Percentiles rank a stretch among this genome's conserved stretches.
Conservation (phyloP, 1,140 invertebrate genomes). For the Metopolophium dirhodum region DNA sequence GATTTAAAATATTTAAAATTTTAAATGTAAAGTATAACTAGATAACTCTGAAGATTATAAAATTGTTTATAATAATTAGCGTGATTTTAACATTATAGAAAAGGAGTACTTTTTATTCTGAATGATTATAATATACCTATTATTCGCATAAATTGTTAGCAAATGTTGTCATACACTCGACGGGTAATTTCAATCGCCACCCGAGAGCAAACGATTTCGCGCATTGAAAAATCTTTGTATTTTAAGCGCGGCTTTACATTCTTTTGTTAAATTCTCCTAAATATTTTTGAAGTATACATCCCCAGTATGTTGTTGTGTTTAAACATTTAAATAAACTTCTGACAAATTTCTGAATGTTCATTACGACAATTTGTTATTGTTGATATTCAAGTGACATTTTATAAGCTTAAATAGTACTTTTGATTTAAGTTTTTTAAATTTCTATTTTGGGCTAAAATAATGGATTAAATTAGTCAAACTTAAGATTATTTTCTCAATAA, state of each 20-base stretch:
- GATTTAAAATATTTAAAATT: neutral
- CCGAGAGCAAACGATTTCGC: neutral
- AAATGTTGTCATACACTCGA: conserved; percentile 37
- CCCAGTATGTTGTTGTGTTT: neutral
- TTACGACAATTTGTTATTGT: neutral
- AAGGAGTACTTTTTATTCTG: neutral
- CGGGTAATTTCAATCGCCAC: neutral
- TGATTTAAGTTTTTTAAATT: neutral
- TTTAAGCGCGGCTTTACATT: neutral
- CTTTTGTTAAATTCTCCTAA: no score
- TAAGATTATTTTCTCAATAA: neutral
- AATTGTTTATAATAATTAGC: neutral
- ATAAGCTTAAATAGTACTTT: neutral
- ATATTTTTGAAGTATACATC: neutral
- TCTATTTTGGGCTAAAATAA: neutral
- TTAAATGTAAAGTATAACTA: neutral
- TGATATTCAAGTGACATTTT: neutral
- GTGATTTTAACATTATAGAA: neutral
- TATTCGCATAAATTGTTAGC: neutral
- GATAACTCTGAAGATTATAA: neutral
- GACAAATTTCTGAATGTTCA: neutral
- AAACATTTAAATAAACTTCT: neutral
- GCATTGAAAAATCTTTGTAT: neutral
- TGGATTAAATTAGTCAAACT: neutral
- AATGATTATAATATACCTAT: neutral